Conservation (phyloP, 2,888 invertebrate genomes). For the Drosophila pegasa region DNA sequence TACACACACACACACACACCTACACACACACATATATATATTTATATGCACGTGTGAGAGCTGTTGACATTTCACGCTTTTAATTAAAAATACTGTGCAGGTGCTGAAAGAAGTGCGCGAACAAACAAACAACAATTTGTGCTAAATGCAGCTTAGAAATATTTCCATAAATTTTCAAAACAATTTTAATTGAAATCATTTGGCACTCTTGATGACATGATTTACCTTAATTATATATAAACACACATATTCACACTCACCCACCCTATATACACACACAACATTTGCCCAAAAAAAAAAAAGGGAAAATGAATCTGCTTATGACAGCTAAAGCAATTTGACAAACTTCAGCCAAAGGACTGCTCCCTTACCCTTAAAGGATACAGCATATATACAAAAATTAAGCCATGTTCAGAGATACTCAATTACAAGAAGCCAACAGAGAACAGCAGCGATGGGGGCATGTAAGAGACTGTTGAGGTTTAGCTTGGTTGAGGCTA, state of each 20-base stretch:
- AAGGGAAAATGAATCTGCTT: constrained; percentile 58
- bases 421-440: constrained; percentile 38
- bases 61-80: constrained; percentile 70
- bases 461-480: no score
- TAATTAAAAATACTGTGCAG: constrained; percentile 55
- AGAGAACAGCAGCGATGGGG: constrained; percentile 3
- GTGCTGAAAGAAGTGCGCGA: constrained; percentile 4
- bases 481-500: constrained; percentile 11
- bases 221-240: constrained; percentile 52
- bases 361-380: background rate
- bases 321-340: constrained; percentile 54
- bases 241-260: background rate
- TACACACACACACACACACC: constrained; percentile 10
- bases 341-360: constrained; percentile 17
- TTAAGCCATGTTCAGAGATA: constrained; percentile 47
- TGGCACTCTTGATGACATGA: constrained; percentile 51
- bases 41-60: constrained; percentile 20
- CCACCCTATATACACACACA: background rate
- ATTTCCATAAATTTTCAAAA: constrained; percentile 49
- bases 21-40: constrained; percentile 7
- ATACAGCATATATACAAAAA: constrained; percentile 28
- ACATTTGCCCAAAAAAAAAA: constrained; percentile 5
- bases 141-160: constrained; percentile 54
- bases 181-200: constrained; percentile 57
- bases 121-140: constrained; percentile 49